phyloP scores from a whole-genome alignment of 2,113 vertebrate genomes.

The Ondatra zibethicus region DNA sequence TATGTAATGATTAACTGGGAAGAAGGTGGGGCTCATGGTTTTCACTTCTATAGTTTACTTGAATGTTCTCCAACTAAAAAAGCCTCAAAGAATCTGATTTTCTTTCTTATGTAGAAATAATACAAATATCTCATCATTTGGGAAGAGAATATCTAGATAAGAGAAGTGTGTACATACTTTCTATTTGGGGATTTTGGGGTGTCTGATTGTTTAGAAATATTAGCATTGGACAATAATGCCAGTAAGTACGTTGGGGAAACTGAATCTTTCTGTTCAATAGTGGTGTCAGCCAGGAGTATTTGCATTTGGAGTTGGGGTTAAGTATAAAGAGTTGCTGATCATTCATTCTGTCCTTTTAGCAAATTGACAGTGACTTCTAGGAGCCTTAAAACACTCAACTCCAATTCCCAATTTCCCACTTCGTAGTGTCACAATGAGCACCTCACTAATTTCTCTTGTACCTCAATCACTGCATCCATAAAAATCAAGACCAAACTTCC shows the following conservation, averaged over 20 bases:
- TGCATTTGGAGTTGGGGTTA: not conserved
- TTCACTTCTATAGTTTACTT: not conserved
- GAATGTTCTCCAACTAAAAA: not conserved
- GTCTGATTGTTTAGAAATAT: not conserved
- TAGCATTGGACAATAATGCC: not conserved
- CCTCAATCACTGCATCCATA: not conserved
- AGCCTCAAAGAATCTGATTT: not conserved
- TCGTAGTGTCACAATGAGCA: not conserved
- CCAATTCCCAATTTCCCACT: not conserved
- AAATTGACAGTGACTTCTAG: not conserved
- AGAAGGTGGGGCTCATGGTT: not conserved
- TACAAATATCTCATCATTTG: not conserved
- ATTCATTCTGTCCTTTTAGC: slow-evolving; percentile 1
- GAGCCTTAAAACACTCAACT: not conserved
- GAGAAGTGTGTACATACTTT: not conserved
- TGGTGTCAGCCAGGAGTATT: not conserved
- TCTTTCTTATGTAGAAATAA: not conserved
- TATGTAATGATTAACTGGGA: not conserved
- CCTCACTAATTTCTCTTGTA: not conserved
- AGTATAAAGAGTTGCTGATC: not conserved
- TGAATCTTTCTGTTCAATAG: not conserved
- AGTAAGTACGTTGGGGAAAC: not conserved
- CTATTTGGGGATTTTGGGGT: not conserved
- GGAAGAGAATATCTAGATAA: not conserved
- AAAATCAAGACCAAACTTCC: not conserved